Percentiles rank a stretch among this genome's conserved stretches.
phyloP scores from a whole-genome alignment of 2,888 invertebrate genomes.

The Drosophila meridionalis region DNA sequence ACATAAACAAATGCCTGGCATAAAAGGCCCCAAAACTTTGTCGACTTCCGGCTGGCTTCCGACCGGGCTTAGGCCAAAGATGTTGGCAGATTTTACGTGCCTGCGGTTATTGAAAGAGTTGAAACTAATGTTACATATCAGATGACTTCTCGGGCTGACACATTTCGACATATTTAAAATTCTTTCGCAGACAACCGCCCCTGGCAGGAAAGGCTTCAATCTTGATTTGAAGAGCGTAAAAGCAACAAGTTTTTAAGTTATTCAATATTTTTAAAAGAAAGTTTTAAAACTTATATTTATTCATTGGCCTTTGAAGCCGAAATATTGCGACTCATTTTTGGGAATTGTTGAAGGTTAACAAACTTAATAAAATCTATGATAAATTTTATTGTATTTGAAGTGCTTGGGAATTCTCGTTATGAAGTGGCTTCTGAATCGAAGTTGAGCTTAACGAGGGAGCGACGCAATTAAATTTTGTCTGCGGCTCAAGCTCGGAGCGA shows the following conservation, averaged over 20 bases:
- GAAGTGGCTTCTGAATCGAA: conserved; percentile 2
- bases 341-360: background rate
- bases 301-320: background rate
- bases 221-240: background rate
- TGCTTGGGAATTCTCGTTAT: conserved; percentile 1
- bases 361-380: conserved; percentile 3
- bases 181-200: background rate
- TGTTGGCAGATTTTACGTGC: background rate
- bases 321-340: background rate
- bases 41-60: conserved; percentile 11
- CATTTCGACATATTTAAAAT: background rate
- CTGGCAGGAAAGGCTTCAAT: background rate
- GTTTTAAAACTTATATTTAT: background rate
- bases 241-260: background rate
- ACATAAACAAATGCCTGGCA: conserved; percentile 44
- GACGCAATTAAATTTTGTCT: conserved; percentile 12
- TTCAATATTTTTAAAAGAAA: background rate
- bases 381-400: background rate
- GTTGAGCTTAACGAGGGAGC: background rate
- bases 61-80: conserved; percentile 2
- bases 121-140: conserved; percentile 8
- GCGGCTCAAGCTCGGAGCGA: background rate
- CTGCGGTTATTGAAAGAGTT: conserved; percentile 8
- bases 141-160: background rate
- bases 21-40: conserved; percentile 22